These are phyloP conservation scores for Cotesia chilonis DNA, from an alignment of 1,140 invertebrate genomes.

Conservation along the genomic window DNA sequence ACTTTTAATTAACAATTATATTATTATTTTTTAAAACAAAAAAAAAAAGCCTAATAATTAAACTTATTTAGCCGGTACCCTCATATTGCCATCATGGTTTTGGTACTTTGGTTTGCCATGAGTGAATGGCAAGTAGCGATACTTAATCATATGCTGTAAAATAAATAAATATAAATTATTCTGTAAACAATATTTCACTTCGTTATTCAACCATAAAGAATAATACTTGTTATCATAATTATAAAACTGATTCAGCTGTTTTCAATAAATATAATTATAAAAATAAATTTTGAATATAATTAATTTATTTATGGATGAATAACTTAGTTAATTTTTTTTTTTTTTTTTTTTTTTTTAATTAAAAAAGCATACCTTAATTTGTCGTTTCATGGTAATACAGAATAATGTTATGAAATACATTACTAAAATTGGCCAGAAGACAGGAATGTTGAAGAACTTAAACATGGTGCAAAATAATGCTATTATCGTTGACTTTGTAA, in stretches of 20 bases:
- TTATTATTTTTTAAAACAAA: conserved; percentile 14
- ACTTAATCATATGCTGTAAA: conserved; percentile 98
- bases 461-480: conserved; percentile 95
- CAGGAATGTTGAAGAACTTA: conserved; percentile 98
- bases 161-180: conserved; percentile 21
- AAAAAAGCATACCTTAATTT: conserved; percentile 87
- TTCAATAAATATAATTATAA: background rate
- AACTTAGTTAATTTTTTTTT: too few relatives aligned
- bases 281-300: conserved; percentile 8
- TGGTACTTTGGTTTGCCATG: conserved; percentile 95
- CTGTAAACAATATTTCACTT: conserved; percentile 5
- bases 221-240: too few relatives aligned
- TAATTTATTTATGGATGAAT: conserved; percentile 8
- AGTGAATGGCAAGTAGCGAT: conserved; percentile 98
- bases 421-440: conserved; percentile 99
- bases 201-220: background rate
- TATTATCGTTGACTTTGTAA: conserved; percentile 93
- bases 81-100: conserved; percentile 70
- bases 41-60: background rate
- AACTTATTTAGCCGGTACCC: conserved; percentile 60
- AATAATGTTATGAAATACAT: conserved; percentile 99
- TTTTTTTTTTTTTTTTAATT: background rate
- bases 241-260: too few relatives aligned
- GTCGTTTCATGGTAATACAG: conserved; percentile 99
- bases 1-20: conserved; percentile 46